Evolutionary conservation across 2,797 vertebrate species (phyloP), one percentile per base, ranked within the genome.

Genomic region (Alcedo quadribrachys): DNA sequence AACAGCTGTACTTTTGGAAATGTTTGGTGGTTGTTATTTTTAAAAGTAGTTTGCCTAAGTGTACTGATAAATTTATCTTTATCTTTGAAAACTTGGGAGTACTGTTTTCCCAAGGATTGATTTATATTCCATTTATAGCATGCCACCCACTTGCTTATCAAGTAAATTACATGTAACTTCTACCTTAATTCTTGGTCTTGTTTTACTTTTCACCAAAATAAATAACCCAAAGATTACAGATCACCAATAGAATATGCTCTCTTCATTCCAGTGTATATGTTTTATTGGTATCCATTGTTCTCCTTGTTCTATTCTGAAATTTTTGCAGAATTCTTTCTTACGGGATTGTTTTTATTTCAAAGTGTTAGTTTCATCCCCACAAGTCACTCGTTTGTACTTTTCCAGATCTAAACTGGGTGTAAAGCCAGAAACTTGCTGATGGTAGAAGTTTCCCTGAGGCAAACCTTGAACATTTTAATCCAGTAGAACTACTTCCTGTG

Each of bases 41-140:
- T 48, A 46, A 92, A 92, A 86, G 71, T 45, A 68, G 12, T 83
- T 87, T 83, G 17, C 50, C 57, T 58, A 70, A 67, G 82, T 30
- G 24, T 71, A 32, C 33, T 50, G 55, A 28, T n/a, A 48, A 35
- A 42, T 62, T 66, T 80, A 50, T 33, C 45, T 43, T 21, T 8
- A 12, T 40, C 27, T 87, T 85, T 82, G 24, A 74, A 90, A 90
- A 81, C 2, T 3, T 61, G 48, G 33, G 37, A 4, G 14, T 50
- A 30, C 24, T 1, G 2, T 86, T 81, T 73, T 73, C 28, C 16
- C 27, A 45, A 1, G 55, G 12, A 54, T 4, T 62, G 30, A 58
- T 32, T 81, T 69, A 15, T 9, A 33, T 48, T n/a, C 46, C 10
- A 45, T 30, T 43, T 0, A 0, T 68, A 81, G 28, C 16, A 57